Evolutionary conservation across 1,140 invertebrate species (phyloP).

Genomic region (Drosophila micromelanica): DNA sequence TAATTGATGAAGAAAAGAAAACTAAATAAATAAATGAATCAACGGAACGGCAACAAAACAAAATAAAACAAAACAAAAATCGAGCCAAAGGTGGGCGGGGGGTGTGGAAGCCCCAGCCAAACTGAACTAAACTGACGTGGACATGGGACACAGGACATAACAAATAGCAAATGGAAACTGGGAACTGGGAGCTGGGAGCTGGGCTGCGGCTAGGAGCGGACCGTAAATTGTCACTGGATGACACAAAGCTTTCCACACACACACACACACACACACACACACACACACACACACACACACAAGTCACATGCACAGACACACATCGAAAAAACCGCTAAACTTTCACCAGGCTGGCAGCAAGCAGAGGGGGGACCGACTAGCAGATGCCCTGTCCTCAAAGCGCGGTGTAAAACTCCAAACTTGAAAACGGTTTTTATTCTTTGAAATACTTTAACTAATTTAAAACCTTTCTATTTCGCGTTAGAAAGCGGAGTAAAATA

Average conservation of each 20-base stretch:
- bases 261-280: background rate
- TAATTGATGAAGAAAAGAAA: constrained; percentile 73
- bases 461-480: too few relatives aligned
- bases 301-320: background rate
- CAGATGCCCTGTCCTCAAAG: background rate
- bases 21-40: constrained; percentile 79
- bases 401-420: too few relatives aligned
- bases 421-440: too few relatives aligned
- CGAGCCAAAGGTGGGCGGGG: background rate
- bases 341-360: constrained; percentile 37
- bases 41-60: constrained; percentile 35
- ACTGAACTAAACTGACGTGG: constrained; percentile 4
- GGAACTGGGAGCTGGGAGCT: background rate
- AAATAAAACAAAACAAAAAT: constrained; percentile 2
- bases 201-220: constrained; percentile 2
- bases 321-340: constrained; percentile 31
- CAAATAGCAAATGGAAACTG: constrained; percentile 2
- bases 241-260: constrained; percentile 74
- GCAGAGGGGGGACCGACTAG: background rate
- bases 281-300: constrained; percentile 47
- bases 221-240: constrained; percentile 79
- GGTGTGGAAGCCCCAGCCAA: background rate
- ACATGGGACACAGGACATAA: constrained; percentile 8
- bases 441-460: too few relatives aligned
- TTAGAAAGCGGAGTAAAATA: too few relatives aligned